Evolutionary conservation across 2,797 vertebrate species (phyloP).

Genomic region (Spheniscus humboldti): DNA sequence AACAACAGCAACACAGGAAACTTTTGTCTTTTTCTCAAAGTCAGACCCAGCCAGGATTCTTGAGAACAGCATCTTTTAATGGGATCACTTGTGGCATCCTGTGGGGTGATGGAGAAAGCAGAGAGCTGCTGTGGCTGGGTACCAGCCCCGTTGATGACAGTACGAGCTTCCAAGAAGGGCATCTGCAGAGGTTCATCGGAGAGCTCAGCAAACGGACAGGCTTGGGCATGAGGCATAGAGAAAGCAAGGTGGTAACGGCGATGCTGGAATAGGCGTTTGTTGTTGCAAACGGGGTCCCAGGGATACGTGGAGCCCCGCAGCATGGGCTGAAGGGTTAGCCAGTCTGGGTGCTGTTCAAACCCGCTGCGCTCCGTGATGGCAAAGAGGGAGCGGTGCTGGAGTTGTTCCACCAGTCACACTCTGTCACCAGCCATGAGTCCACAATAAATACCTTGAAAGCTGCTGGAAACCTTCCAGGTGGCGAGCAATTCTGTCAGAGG

Average conservation of each 20-base stretch:
- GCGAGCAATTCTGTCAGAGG: not conserved
- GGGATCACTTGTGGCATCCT: conserved; percentile 21
- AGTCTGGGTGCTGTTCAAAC: conserved; percentile 30
- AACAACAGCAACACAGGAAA: conserved; percentile 14
- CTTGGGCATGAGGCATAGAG: not conserved
- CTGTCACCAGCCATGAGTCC: conserved; percentile 66
- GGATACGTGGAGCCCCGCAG: not conserved
- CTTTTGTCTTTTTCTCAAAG: conserved; percentile 60
- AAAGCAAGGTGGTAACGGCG: not conserved
- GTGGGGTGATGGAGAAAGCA: not conserved
- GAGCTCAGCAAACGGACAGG: conserved; percentile 10
- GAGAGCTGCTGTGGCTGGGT: conserved; percentile 3
- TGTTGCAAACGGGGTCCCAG: not conserved
- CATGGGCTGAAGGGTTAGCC: conserved; percentile 12
- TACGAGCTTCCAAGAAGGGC: conserved; percentile 24
- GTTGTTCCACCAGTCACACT: not conserved
- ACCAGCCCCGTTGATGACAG: conserved; percentile 46
- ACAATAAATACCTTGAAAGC: conserved; percentile 39
- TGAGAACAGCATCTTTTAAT: not conserved
- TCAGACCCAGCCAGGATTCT: conserved; percentile 56
- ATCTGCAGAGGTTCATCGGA: not conserved
- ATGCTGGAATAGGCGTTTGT: not conserved
- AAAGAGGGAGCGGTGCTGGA: conserved; percentile 28
- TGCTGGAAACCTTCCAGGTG: conserved; percentile 16
- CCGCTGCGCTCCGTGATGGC: not conserved